A percentile compares a stretch with the other conserved stretches of the same genome.
These are phyloP conservation scores for Ceramica pisi DNA, from an alignment of 2,888 invertebrate genomes.

Conservation along the genomic window DNA sequence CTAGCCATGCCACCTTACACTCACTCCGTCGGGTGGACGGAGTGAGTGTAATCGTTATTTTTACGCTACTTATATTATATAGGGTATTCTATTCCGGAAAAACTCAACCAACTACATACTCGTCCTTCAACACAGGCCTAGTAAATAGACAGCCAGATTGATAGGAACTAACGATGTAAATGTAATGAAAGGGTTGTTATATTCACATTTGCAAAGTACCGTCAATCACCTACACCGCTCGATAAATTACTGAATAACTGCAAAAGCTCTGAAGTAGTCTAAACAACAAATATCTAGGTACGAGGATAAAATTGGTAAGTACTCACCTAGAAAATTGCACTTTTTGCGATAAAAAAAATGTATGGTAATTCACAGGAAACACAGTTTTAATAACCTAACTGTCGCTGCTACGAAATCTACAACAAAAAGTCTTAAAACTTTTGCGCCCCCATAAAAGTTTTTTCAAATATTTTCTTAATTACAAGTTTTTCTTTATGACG, in stretches of 20 bases:
- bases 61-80: background rate
- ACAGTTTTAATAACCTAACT: conserved; percentile 8
- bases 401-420: background rate
- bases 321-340: conserved; percentile 42
- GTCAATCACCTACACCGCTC: conserved; percentile 53
- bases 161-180: conserved; percentile 37
- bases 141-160: conserved; percentile 24
- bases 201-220: conserved; percentile 57
- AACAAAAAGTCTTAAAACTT: conserved; percentile 11
- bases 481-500: conserved; percentile 64
- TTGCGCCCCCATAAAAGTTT: conserved; percentile 1
- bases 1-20: background rate
- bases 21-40: too few relatives aligned
- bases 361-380: conserved; percentile 26
- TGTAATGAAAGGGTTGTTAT: conserved; percentile 41
- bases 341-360: background rate
- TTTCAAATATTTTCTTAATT: conserved; percentile 46
- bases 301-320: conserved; percentile 6
- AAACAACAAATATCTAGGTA: conserved; percentile 10
- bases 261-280: conserved; percentile 12
- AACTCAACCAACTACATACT: background rate
- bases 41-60: background rate
- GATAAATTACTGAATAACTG: conserved; percentile 40
- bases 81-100: background rate
- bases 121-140: background rate